These are phyloP conservation scores for Kryphioiulus occultus DNA, from an alignment of 2,888 invertebrate species.

Conservation along the genomic window DNA sequence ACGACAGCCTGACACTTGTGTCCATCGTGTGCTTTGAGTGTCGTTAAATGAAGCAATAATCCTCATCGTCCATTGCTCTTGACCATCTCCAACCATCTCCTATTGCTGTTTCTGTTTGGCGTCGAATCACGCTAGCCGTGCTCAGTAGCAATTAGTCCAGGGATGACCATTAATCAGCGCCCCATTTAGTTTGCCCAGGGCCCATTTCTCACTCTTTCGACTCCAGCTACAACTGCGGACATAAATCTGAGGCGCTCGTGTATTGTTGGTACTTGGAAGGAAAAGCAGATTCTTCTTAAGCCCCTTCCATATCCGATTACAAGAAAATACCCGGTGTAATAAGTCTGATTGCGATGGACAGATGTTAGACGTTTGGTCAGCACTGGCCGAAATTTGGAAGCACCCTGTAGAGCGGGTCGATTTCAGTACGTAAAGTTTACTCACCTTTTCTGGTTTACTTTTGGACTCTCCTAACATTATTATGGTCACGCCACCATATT, in stretches of 20 bases:
- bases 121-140: not conserved
- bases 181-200: not conserved
- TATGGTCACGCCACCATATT: constrained; percentile 3
- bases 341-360: not conserved
- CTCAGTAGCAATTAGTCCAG: constrained; percentile 8
- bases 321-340: not conserved
- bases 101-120: not conserved
- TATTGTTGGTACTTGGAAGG: not conserved
- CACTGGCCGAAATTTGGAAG: not conserved
- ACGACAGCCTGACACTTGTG: no score
- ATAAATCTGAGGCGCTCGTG: not conserved
- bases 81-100: not conserved
- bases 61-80: not conserved
- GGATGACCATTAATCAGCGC: constrained; percentile 24
- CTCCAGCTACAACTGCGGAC: not conserved
- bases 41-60: no score
- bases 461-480: not conserved
- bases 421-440: not conserved
- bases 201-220: not conserved
- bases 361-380: not conserved
- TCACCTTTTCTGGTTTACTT: not conserved
- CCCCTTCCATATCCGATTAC: constrained; percentile 20
- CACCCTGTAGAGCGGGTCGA: not conserved
- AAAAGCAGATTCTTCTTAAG: constrained; percentile 20
- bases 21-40: no score